Evolutionary conservation across 2,797 vertebrate genomes (phyloP), one percentile per base, ranked within the genome.

Genomic region (Gallinago nigripennis): DNA sequence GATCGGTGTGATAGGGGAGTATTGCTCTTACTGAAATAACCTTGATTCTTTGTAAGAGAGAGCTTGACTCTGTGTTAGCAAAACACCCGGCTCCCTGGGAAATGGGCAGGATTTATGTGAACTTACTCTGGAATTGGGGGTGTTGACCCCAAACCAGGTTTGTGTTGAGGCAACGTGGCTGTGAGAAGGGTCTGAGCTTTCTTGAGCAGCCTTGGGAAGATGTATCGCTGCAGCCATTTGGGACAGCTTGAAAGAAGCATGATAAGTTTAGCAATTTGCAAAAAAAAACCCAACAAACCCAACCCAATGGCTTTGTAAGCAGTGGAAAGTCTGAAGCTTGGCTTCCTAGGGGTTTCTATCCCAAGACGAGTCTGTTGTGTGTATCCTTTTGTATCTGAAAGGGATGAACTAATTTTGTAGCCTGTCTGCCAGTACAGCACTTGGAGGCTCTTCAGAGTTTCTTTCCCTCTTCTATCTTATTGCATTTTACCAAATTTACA

Each of bases 61-160:
- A 56, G 5, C 21, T 79, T 30, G 58, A 46, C 16, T 8, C 12
- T 1, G 0, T 46, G 35, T 24, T 77, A 69, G 37, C 41, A 78
- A 71, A 95, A 41, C 8, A 48, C 16, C 25, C 41, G 33, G 31
- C 18, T 75, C 15, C 12, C 12, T 65, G 41, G 20, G n/a, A 75
- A 50, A 23, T 6, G 24, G 25, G 28, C 30, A 76, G 37, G 25
- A 31, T 61, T 5, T 33, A 41, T 0, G 0, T 51, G 56, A 63
- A 30, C 16, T 78, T 81, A 46, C 6, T 48, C 51, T 65, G 23
- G 51, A 78, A 83, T 12, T 37, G 39, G 54, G 66, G 66, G 37
- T 56, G 13, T 16, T 0, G 0, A 6, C 51, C n/a, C 48, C 1
- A n/a, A 31, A 39, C 9, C 7, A 53, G 25, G 8, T 50, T 83